phyloP scores from a whole-genome alignment of 2,888 invertebrate species.

The Apotomis betuletana region DNA sequence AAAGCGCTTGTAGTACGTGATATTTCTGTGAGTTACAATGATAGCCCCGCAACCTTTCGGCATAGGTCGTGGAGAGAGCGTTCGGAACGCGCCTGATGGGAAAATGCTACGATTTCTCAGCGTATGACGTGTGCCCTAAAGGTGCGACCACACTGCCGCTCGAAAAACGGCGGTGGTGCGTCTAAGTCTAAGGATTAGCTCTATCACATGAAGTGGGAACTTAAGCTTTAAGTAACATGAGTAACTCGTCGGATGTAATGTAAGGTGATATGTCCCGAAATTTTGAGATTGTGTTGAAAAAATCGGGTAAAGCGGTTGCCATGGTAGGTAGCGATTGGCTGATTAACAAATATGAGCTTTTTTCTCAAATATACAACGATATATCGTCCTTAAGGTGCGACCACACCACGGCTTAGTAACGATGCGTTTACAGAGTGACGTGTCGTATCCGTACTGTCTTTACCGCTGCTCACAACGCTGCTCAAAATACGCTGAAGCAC shows the following conservation, averaged over 20 bases:
- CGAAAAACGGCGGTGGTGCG: too few species aligned
- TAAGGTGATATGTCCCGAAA: constrained; percentile 10
- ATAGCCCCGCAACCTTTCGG: not conserved
- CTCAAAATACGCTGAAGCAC: too few species aligned
- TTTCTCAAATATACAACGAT: too few species aligned
- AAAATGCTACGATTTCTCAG: not conserved
- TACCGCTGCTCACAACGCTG: too few species aligned
- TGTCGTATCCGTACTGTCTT: too few species aligned
- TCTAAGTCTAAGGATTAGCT: too few species aligned
- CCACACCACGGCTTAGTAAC: too few species aligned
- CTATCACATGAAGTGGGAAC: not conserved
- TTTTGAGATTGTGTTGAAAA: constrained; percentile 1
- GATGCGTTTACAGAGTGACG: too few species aligned
- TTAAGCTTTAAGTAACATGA: constrained; percentile 6
- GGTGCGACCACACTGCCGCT: too few species aligned
- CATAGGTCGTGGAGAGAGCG: constrained; percentile 18
- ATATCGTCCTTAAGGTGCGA: too few species aligned
- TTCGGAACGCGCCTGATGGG: constrained; percentile 5
- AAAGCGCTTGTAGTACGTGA: not conserved
- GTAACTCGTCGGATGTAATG: not conserved
- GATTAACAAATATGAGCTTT: too few species aligned
- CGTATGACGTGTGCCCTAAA: too few species aligned
- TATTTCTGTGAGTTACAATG: not conserved
- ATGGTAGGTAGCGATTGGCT: not conserved
- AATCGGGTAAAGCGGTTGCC: not conserved